phyloP scores from a whole-genome alignment of 2,888 invertebrate genomes.

The Thecophora atra region DNA sequence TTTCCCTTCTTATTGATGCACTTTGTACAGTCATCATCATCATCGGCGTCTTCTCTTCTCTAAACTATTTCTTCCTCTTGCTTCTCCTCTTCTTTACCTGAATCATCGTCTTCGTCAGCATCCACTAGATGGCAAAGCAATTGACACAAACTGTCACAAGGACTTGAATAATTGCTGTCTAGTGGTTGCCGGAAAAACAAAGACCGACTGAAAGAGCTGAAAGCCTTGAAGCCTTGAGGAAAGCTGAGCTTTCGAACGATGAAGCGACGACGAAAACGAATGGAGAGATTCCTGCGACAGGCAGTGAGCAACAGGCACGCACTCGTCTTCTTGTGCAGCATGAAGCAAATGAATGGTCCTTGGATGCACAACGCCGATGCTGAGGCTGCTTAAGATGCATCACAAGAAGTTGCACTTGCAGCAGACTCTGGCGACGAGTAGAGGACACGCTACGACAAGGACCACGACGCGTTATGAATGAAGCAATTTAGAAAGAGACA shows the following conservation, averaged over 20 bases:
- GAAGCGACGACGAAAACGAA: slow-evolving; percentile 4
- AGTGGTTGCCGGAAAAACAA: slow-evolving; percentile 33
- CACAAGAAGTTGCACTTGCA: slow-evolving; percentile 7
- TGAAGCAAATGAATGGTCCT: slow-evolving; percentile 27
- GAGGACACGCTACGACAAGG: background rate
- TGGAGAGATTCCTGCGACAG: background rate
- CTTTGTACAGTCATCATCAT: too few species aligned
- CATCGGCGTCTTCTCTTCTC: too few species aligned
- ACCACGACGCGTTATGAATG: slow-evolving; percentile 19
- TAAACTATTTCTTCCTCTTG: background rate
- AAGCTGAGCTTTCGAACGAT: background rate
- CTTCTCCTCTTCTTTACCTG: background rate
- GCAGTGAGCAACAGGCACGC: slow-evolving; percentile 8
- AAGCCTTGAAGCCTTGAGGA: background rate
- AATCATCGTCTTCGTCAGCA: background rate
- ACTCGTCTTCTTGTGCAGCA: background rate
- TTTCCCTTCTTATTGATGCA: background rate
- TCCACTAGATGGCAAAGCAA: slow-evolving; percentile 39
- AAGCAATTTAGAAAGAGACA: slow-evolving; percentile 26
- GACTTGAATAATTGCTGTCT: slow-evolving; percentile 42
- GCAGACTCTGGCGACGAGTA: background rate
- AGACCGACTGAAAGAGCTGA: background rate
- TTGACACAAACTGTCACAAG: slow-evolving; percentile 44
- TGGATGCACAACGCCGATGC: background rate
- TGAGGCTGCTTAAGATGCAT: slow-evolving; percentile 24